Evolutionary conservation across 2,888 invertebrate genomes (phyloP).

Genomic region (Exephanes ischioxanthus): DNA sequence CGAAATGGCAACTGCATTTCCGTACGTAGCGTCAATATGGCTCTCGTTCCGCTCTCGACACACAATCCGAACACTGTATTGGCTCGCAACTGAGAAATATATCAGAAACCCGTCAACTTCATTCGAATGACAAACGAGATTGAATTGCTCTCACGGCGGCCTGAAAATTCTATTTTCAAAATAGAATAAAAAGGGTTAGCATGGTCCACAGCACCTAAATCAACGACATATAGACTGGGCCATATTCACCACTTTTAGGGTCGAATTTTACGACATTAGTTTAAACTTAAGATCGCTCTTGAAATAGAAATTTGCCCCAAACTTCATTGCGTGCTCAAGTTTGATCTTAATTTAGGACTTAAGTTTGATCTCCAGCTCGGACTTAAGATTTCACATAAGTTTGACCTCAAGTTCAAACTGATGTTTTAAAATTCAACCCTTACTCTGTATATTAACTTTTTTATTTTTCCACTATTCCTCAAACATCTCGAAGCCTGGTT

Average conservation of each 20-base stretch:
- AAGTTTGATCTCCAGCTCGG: too few species aligned
- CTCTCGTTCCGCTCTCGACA: conserved; percentile 11
- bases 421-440: too few species aligned
- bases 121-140: conserved; percentile 45
- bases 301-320: too few species aligned
- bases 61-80: not conserved
- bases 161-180: conserved; percentile 12
- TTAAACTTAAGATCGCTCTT: too few species aligned
- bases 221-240: not conserved
- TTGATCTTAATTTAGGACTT: too few species aligned
- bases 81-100: conserved; percentile 15
- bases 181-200: not conserved
- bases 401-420: too few species aligned
- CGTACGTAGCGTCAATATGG: conserved; percentile 51
- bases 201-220: not conserved
- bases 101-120: conserved; percentile 4
- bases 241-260: not conserved
- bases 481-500: conserved; percentile 1
- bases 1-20: conserved; percentile 65
- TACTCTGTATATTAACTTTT: not conserved
- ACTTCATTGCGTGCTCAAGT: too few species aligned
- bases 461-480: not conserved
- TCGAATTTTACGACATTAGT: too few species aligned
- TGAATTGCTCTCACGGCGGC: conserved; percentile 24
- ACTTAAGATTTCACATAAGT: too few species aligned